Evolutionary conservation across 2,797 vertebrate genomes (phyloP).

Genomic region (Hirundo rustica): DNA sequence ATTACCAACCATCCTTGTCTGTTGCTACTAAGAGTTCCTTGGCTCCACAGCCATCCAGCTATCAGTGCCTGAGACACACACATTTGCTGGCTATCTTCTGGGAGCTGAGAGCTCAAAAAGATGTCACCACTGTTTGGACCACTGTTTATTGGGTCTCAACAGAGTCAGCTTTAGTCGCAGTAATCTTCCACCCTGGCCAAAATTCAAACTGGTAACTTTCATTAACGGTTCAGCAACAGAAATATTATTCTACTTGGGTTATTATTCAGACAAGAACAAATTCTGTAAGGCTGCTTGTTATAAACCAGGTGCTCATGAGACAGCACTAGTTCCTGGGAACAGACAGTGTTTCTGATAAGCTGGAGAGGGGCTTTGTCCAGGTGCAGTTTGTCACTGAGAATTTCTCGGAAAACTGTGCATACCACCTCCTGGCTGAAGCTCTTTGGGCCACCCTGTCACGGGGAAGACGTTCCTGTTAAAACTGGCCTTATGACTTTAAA

Average conservation of each 20-base stretch:
- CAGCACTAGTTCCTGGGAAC: neutral
- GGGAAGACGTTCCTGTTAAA: neutral
- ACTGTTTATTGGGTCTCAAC: neutral
- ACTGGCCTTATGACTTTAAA: neutral
- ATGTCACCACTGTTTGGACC: neutral
- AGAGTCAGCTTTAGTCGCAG: neutral
- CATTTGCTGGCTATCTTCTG: neutral
- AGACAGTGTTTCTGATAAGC: neutral
- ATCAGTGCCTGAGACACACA: neutral
- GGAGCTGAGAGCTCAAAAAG: neutral
- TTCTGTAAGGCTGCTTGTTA: neutral
- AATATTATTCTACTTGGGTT: neutral
- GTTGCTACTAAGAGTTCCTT: neutral
- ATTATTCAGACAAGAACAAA: neutral
- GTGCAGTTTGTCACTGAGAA: neutral
- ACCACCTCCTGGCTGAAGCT: neutral
- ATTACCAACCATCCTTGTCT: neutral
- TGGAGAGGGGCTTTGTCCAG: neutral
- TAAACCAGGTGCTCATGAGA: neutral
- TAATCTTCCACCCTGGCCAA: neutral
- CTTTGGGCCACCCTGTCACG: neutral
- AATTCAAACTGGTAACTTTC: neutral
- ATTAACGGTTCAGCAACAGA: neutral
- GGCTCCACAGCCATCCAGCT: neutral
- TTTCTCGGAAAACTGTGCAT: neutral